Evolutionary conservation across 2,888 invertebrate genomes (phyloP).

Genomic region (Hypolimnas misippus): DNA sequence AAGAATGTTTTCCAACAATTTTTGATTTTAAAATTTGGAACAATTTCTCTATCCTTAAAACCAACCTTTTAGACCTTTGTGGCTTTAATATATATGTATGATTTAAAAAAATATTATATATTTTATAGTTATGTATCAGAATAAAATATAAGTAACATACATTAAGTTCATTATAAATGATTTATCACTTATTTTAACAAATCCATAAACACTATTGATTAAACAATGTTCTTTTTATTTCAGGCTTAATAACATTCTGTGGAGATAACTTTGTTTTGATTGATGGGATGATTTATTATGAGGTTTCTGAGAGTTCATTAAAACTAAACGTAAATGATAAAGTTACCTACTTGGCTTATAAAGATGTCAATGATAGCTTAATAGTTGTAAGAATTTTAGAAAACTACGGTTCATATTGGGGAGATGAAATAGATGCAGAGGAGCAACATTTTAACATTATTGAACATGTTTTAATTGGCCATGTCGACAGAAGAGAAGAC

Average conservation of each 20-base stretch:
- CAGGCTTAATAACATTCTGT: conserved; percentile 86
- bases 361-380: conserved; percentile 67
- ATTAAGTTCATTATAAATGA: too few relatives aligned
- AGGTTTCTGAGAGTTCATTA: conserved; percentile 59
- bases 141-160: too few relatives aligned
- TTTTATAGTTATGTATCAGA: too few relatives aligned
- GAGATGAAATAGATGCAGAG: conserved; percentile 63
- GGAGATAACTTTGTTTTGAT: conserved; percentile 79
- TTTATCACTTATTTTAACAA: too few relatives aligned
- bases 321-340: conserved; percentile 79
- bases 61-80: too few relatives aligned
- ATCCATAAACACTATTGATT: too few relatives aligned
- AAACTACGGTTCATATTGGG: conserved; percentile 80
- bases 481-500: conserved; percentile 62
- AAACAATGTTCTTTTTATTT: conserved; percentile 44
- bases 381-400: conserved; percentile 84
- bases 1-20: too few relatives aligned
- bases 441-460: conserved; percentile 59
- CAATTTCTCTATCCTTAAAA: too few relatives aligned
- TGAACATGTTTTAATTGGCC: conserved; percentile 67
- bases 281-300: conserved; percentile 84
- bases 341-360: conserved; percentile 83
- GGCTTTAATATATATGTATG: too few relatives aligned
- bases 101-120: too few relatives aligned
- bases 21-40: too few relatives aligned